Evolutionary conservation across 2,113 vertebrate species (phyloP), one percentile per base, ranked within the genome.

Genomic region (Sinocyclocheilus rhinocerous): DNA sequence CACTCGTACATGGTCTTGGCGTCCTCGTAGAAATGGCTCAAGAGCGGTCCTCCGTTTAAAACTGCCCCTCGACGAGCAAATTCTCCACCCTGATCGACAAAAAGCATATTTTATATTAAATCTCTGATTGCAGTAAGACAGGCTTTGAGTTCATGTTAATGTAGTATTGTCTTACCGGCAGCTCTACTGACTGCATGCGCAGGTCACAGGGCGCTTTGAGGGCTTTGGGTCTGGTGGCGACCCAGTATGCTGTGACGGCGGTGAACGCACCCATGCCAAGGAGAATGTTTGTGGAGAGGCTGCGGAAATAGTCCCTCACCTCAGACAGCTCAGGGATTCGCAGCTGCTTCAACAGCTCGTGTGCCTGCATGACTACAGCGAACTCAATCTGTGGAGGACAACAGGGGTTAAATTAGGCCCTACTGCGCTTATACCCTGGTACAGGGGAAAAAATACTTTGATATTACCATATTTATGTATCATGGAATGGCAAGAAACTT

Each of bases 241-340:
- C 96, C 96, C 96, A 98, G 92, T 96, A 98, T 2, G 96, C 97
- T 0, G 96, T 96, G 6, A 96, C 93, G 0, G 96, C 97, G 0
- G 97, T 96, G 1, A 97, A 95, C 0, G 96, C 96, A 0, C 97
- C 97, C 0, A 97, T 92, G 84, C 97, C 96, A 93, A 98, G 94
- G n/a, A 97, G 90, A 0, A 97, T 93, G 3, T 97, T 95, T 9
- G 96, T 95, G 0, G 97, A 96, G 20, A 97, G 92, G 3, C 89
- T 93, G 22, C 94, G 94, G 42, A 98, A 57, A 26, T 96, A 99
- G 86, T 97, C 95, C 0, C 94, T 90, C 67, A 99, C 91, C 5
- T 97, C 95, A 1, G 93, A 94, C 33, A 99, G 90, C 59, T 97
- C 96, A 16, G 96, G 96, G 85, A 98, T 90, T 20, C 94, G 92